Conservation (phyloP, 2,797 vertebrate genomes). For the Chelmon rostratus region DNA sequence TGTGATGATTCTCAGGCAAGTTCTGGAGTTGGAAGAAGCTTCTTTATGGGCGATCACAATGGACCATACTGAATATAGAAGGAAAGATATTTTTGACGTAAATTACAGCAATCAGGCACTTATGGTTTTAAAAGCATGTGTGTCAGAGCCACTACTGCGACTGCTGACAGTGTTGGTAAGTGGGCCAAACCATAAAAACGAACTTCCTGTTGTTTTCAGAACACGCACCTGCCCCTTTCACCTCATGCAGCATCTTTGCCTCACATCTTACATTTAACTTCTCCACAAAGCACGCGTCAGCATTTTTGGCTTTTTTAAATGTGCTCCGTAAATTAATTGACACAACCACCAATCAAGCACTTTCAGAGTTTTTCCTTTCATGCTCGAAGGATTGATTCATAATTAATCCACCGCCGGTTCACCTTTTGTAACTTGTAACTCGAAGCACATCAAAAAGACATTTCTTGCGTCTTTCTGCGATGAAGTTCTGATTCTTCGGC, state of each 20-base stretch:
- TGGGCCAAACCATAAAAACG: neutral
- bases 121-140: neutral
- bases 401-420: conserved; percentile 42
- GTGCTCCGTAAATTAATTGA: neutral
- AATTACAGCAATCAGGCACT: no score
- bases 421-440: conserved; percentile 12
- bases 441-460: conserved; percentile 4
- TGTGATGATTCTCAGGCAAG: neutral
- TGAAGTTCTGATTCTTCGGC: conserved; percentile 30
- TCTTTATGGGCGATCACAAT: neutral
- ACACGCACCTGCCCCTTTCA: neutral
- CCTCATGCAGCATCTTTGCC: neutral
- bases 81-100: no score
- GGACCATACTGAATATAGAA: no score
- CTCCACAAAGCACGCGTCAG: neutral
- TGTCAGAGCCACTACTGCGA: neutral
- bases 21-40: neutral
- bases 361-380: conserved; percentile 27
- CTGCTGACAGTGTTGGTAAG: neutral
- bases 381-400: conserved; percentile 30
- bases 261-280: neutral
- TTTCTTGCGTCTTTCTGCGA: neutral
- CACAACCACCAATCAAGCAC: neutral
- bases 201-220: no score
- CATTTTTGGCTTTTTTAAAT: neutral